Evolutionary conservation across 2,797 vertebrate species (phyloP).

Genomic region (Leucoraja ocellata): DNA sequence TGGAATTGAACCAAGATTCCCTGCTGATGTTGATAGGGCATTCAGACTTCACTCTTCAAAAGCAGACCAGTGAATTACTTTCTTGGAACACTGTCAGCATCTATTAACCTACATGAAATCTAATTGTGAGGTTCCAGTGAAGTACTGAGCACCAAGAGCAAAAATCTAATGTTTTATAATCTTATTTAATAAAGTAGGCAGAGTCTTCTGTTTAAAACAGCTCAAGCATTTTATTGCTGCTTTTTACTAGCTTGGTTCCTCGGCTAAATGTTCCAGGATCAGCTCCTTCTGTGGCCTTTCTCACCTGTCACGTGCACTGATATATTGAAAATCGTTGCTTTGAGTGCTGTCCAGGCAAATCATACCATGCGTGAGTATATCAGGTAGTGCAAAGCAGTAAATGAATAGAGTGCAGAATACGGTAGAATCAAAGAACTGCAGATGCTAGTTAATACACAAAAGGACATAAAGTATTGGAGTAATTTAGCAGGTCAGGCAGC

Average conservation of each 20-base stretch:
- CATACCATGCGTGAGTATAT: no score
- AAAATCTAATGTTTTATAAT: neutral
- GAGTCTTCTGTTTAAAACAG: neutral
- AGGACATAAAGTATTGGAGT: no score
- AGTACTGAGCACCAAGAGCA: neutral
- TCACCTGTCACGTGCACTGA: no score
- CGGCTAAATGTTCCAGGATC: neutral
- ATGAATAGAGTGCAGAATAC: no score
- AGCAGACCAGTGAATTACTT: neutral
- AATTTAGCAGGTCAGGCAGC: no score
- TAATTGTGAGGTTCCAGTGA: slow-evolving; percentile 3
- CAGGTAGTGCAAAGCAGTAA: no score
- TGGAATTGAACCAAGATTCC: slow-evolving; percentile 31
- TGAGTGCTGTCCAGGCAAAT: no score
- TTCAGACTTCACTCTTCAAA: neutral
- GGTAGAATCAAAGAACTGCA: no score
- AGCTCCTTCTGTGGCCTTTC: neutral
- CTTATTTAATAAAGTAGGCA: neutral
- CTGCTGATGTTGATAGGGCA: neutral
- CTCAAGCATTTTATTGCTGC: neutral
- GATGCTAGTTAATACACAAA: no score
- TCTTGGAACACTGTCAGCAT: slow-evolving; percentile 16
- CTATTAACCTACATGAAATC: slow-evolving; percentile 16
- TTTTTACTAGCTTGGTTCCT: neutral
- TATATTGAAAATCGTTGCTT: no score